Conservation (phyloP, 1,140 invertebrate genomes). For the Rhyacophila brunnea region DNA sequence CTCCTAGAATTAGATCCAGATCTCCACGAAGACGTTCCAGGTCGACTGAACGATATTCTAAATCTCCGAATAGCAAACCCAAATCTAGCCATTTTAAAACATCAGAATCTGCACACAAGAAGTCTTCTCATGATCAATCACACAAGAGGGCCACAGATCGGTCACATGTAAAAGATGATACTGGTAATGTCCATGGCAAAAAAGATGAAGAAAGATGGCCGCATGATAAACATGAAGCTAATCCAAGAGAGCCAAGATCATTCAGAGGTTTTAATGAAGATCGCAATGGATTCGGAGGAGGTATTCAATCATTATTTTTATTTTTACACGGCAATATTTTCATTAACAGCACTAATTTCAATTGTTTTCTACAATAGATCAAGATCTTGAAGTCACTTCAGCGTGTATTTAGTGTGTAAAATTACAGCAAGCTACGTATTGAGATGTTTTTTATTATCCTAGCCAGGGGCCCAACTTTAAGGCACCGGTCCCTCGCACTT, state of each 20-base stretch:
- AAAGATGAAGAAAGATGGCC: constrained; percentile 43
- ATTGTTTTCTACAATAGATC: not conserved
- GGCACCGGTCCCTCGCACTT: no score
- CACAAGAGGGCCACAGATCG: no score
- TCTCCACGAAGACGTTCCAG: not conserved
- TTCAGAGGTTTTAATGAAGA: constrained; percentile 27
- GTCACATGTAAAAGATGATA: no score
- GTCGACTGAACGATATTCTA: not conserved
- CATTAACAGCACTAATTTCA: not conserved
- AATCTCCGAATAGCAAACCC: not conserved
- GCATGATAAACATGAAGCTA: constrained; percentile 44
- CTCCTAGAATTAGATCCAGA: not conserved
- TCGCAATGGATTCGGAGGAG: constrained; percentile 27
- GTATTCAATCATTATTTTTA: constrained; percentile 1
- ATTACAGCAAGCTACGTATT: not conserved
- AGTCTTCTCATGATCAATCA: no score
- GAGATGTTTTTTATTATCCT: not conserved
- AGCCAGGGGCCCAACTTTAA: not conserved
- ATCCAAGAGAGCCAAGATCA: constrained; percentile 16
- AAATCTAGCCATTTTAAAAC: not conserved
- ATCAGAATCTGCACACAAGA: not conserved
- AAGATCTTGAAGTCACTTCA: not conserved
- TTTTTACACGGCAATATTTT: not conserved
- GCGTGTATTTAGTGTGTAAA: no score
- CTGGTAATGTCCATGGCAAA: not conserved